These are phyloP conservation scores for Tipula lateralis DNA, from an alignment of 2,888 invertebrate genomes.

Conservation along the genomic window DNA sequence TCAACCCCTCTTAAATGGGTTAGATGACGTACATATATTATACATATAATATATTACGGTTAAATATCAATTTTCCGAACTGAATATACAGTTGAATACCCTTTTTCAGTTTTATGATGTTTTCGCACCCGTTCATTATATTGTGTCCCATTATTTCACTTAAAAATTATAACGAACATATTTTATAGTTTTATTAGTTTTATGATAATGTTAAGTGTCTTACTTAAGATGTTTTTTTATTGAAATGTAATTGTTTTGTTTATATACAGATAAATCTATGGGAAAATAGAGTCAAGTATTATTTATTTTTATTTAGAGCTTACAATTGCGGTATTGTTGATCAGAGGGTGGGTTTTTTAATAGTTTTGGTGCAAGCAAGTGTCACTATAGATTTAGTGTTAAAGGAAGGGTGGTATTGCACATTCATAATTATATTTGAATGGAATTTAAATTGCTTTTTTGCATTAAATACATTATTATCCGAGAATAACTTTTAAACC, in stretches of 20 bases:
- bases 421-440: background rate
- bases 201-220: background rate
- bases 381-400: background rate
- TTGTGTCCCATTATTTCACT: background rate
- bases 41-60: too few species aligned
- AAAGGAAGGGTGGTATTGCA: background rate
- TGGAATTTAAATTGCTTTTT: too few species aligned
- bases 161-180: background rate
- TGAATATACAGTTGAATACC: conserved; percentile 7
- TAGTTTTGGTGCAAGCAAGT: background rate
- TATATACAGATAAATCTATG: background rate
- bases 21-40: background rate
- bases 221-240: background rate
- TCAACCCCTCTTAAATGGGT: background rate
- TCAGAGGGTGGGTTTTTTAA: background rate
- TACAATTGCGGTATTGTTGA: background rate
- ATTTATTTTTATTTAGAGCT: background rate
- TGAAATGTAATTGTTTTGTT: background rate
- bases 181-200: conserved; percentile 7
- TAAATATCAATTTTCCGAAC: background rate
- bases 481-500: too few species aligned
- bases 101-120: background rate
- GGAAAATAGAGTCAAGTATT: background rate
- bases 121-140: background rate
- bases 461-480: too few species aligned